Evolutionary conservation across 2,113 vertebrate genomes (phyloP), one percentile per base, ranked within the genome.

Genomic region (Lipophrys pholis): DNA sequence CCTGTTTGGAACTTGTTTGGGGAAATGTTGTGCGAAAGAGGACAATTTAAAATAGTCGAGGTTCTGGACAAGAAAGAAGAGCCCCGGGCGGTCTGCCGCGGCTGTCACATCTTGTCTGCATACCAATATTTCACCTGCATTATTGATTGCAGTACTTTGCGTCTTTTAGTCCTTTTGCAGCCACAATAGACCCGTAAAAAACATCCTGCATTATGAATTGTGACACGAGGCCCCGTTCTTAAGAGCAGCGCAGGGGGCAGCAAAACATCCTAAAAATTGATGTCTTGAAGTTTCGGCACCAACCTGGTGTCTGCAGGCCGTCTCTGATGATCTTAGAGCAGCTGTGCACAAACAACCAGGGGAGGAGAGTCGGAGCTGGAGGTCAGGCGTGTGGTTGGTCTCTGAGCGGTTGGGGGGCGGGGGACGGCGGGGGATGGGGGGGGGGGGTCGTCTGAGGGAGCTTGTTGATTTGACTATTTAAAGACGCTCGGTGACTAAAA

Each of bases 91-190:
- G 64, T 75, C 69, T 0, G 16, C 50, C 17, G 40, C 73, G n/a
- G 53, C 82, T 81, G 90, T 79, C 85, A 84, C 78, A 77, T 89
- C 84, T 64, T 0, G 63, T 85, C 73, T 71, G 70, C 72, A 70
- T 84, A 68, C 66, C 79, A 60, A 87, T 84, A 85, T 76, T 66
- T 82, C 72, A 87, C 81, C 74, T 91, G 80, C 79, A 90, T 93
- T 91, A 90, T 90, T 90, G 83, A 91, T 91, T 65, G 71, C 36
- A 8, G 65, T 46, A 48, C 72, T 76, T 84, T 69, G 30, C 50
- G 56, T 87, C 71, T 64, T 62, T 76, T 60, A 73, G 68, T 73
- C 66, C 67, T 60, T 55, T 63, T 68, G 21, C 30, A 46, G 73
- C 40, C 67, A 81, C 80, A 83, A 86, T 62, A 73, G 61, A 78